phyloP scores from a whole-genome alignment of 1,140 invertebrate genomes.

The Calycopis cecrops region DNA sequence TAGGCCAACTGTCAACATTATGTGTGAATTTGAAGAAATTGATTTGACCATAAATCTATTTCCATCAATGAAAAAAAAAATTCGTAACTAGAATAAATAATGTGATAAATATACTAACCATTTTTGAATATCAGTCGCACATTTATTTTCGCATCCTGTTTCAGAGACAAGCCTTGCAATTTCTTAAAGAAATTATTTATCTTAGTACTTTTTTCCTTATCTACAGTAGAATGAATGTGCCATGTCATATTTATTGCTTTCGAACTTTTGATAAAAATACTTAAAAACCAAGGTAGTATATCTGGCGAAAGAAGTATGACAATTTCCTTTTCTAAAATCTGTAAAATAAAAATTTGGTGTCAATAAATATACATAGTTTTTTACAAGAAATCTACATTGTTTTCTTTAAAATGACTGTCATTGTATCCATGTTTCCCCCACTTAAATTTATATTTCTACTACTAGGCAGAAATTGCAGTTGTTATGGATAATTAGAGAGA shows the following conservation, averaged over 20 bases:
- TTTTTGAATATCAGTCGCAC: slow-evolving; percentile 86
- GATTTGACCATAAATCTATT: too few relatives aligned
- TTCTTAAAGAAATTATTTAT: slow-evolving; percentile 49
- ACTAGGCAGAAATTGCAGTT: too few relatives aligned
- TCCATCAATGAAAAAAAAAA: too few relatives aligned
- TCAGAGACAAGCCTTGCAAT: slow-evolving; percentile 24
- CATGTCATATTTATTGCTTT: slow-evolving; percentile 73
- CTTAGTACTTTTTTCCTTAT: slow-evolving; percentile 46
- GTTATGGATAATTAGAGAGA: too few relatives aligned
- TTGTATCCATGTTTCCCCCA: too few relatives aligned
- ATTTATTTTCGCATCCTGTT: slow-evolving; percentile 59
- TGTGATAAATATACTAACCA: slow-evolving; percentile 72
- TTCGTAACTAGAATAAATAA: not conserved
- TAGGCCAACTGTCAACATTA: too few relatives aligned
- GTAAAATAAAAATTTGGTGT: slow-evolving; percentile 27
- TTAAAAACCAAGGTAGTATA: slow-evolving; percentile 80
- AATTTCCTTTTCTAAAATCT: slow-evolving; percentile 76
- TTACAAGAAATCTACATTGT: not conserved
- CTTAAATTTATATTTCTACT: too few relatives aligned
- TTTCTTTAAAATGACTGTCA: too few relatives aligned
- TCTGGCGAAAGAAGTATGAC: slow-evolving; percentile 82
- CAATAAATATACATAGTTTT: slow-evolving; percentile 6
- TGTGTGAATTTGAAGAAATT: too few relatives aligned
- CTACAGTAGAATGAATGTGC: slow-evolving; percentile 81
- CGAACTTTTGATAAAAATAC: slow-evolving; percentile 73